Percentiles rank a stretch among this genome's conserved stretches.
These are phyloP conservation scores for Pogoniulus pusillus DNA, from an alignment of 2,797 vertebrate genomes.

Conservation along the genomic window DNA sequence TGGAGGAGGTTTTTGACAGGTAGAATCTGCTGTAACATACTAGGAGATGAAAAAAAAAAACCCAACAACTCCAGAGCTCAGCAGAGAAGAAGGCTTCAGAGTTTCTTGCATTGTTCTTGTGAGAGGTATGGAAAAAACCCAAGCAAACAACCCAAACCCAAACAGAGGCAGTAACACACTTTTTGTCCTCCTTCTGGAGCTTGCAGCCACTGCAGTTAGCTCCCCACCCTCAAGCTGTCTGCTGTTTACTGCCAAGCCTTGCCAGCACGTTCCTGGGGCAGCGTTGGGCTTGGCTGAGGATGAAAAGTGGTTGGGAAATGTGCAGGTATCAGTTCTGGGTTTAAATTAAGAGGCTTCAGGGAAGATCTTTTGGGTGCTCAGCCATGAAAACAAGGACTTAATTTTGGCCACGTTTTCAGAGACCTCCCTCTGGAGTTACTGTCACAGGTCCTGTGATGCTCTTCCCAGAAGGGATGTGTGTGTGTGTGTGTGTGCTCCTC, in stretches of 20 bases:
- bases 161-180: background rate
- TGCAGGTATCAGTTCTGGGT: background rate
- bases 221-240: background rate
- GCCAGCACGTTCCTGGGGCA: background rate
- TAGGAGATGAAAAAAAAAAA: background rate
- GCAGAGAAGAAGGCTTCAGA: background rate
- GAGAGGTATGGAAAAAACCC: background rate
- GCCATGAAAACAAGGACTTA: background rate
- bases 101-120: background rate
- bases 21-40: background rate
- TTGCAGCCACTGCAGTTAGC: slow-evolving; percentile 14
- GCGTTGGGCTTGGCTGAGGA: background rate
- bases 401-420: background rate
- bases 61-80: background rate
- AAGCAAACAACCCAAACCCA: background rate
- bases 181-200: slow-evolving; percentile 32
- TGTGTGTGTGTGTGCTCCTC: too few relatives aligned
- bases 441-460: background rate
- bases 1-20: background rate
- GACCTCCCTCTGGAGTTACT: background rate
- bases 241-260: background rate
- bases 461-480: background rate
- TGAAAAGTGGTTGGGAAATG: background rate
- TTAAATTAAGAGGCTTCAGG: background rate
- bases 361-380: background rate